Evolutionary conservation across 37 sponge, comb jelly and placozoan species (phyloP), one percentile per base, ranked within the genome.

Genomic region (Petrosia ficiformis): DNA sequence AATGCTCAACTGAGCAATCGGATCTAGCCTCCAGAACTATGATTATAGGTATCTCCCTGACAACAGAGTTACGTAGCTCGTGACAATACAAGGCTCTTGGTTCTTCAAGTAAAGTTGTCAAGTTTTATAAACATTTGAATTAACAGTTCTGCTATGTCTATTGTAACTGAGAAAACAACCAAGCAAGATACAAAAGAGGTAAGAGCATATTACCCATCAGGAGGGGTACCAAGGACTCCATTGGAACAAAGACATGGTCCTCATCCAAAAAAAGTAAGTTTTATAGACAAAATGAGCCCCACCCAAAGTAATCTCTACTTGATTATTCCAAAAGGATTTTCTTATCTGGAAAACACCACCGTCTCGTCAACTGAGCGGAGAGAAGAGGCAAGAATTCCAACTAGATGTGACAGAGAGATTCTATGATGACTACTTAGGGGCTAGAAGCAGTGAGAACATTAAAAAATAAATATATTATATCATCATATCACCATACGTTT

Each of bases 371-470:
- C 67, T 87, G 2, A 73, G 74, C 33, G 56, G 82, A 48, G 66
- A 80, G 34, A 81, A 78, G 71, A 77, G 83, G 28, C 40, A 59
- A 4, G 91, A 84, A 39, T 81, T 76, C 35, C 78, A 84, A 33
- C 10, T 44, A n/a, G 91, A 90, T 57, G 43, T 90, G 36, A 72
- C 70, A 25, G 91, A 90, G 52, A 41, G 91, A 29, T 90, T 90
- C 38, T 90, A 90, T 59, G 85, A 90, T 36, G 91, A 90, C 68
- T 90, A 90, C 77, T 73, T 78, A 54, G 76, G 78, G 5, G 39
- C 67, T 22, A 83, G 91, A 33, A 73, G 61, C 63, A 74, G 91
- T 90, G 39, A 77, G 77, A 42, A 26, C 22, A 39, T 52, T 33
- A 25, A 32, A 71, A 71, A 8, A 5, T 39, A 25, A 59, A 72